Evolutionary conservation across 2,113 vertebrate genomes (phyloP), one percentile per base, ranked within the genome.

Genomic region (Holacanthus passer): DNA sequence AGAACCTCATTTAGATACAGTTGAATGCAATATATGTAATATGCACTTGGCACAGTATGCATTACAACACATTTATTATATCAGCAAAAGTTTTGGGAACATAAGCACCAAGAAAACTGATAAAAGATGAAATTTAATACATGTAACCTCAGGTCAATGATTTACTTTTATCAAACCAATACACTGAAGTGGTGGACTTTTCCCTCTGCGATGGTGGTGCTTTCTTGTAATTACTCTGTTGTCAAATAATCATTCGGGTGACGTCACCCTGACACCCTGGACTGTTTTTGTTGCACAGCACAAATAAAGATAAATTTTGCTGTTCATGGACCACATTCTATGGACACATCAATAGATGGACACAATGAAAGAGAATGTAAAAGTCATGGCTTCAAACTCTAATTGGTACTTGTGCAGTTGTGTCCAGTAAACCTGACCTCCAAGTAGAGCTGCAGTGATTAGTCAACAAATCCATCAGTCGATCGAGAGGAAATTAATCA

Each of bases 101-200:
- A 53, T 24, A n/a, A 9, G 31, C 31, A 9, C 7, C 17, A 29
- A 48, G 29, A 29, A 22, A 47, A 67, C 27, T 8, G 17, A 37
- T 39, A 27, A 6, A 53, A 11, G 7, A 39, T 32, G 2, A 14
- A 19, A 74, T 52, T 68, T 41, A 50, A 5, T 52, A 31, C 19
- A 12, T 53, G 17, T 29, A 48, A 27, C 16, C 31, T 63, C 4
- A 22, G 24, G 4, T 78, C 24, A 41, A 45, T 45, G 12, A 32
- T 65, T 76, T n/a, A 45, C 35, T 45, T 17, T 32, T 17, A 35
- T 3, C 35, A 2, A 56, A 32, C 6, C 24, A 65, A 1, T 29
- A 9, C 20, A 37, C 8, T 37, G 8, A 5, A 37, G 35, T 5
- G 35, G 7, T 77, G 63, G 24, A 83, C 68, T 83, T 85, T 83